Base-by-base conservation (phyloP, 2,797 vertebrate genomes). In the Erithacus rubecula region DNA sequence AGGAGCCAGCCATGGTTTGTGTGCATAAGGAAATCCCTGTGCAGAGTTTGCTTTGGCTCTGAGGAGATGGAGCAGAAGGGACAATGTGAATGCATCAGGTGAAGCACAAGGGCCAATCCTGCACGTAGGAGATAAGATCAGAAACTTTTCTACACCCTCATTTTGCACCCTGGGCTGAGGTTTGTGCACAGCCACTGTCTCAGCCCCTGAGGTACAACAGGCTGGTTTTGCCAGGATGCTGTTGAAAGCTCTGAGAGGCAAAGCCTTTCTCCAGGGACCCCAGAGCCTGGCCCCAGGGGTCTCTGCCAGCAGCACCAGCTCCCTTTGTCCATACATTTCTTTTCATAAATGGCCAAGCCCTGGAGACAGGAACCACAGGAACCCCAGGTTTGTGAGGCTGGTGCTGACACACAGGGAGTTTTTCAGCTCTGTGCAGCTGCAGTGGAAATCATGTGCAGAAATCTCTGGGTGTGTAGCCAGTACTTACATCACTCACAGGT, bases 401-500 rank as follows among this genome's bases (percentile, higher is more conserved):
- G 12, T 6, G 23, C 59, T 3, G 22, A 53, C n/a, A 32, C 10
- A 4, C 19, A 9, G 13, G 32, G 64, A 13, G 1, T 5, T 52
- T 18, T 46, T 23, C 76, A 65, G 32, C 74, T 44, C 9, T 0
- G 27, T 9, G 7, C 37, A 18, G 5, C 37, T 17, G 2, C 8
- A n/a, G 55, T 6, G 14, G 11, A 60, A 39, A 41, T 52, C 22
- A 26, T 22, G 15, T 17, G 17, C 3, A 58, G 56, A 1, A 36
- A 5, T 17, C 27, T 32, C 32, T 29, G 60, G 16, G 2, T 9
- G 0, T 10, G 24, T 4, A 51, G 37, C 30, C 70, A 22, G 3
- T 2, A 11, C 18, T 0, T 9, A 1, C 2, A 60, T 39, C 56
- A 18, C 5, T 11, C 49, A 11, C 4, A 0, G n/a, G 4, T 32